Conservation (phyloP, 2,797 vertebrate species). For the Coracias cyanogaster region DNA sequence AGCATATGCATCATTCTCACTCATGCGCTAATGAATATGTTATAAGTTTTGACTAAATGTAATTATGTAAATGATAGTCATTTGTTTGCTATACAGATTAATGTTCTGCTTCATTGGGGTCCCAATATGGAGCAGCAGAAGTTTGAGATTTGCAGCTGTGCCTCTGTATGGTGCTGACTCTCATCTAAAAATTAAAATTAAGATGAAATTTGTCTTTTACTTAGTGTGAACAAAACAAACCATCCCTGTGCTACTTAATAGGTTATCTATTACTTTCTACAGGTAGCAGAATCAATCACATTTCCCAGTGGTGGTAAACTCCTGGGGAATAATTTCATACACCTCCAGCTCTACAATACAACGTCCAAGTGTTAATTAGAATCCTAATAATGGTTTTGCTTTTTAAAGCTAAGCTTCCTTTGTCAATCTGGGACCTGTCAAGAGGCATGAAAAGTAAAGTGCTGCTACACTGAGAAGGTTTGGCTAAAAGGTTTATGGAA, state of each 20-base stretch:
- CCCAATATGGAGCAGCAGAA: conserved; percentile 61
- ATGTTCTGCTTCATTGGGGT: conserved; percentile 67
- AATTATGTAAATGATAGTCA: conserved; percentile 75
- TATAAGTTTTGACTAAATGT: conserved; percentile 67
- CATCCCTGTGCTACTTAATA: background rate
- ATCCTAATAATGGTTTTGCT: conserved; percentile 4
- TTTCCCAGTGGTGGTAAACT: background rate
- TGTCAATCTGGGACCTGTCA: conserved; percentile 10
- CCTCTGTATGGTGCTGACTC: conserved; percentile 63
- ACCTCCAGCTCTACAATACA: background rate
- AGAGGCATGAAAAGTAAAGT: background rate
- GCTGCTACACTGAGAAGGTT: background rate
- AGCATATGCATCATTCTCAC: conserved; percentile 46
- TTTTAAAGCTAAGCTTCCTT: background rate
- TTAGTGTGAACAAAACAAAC: conserved; percentile 27
- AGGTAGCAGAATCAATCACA: conserved; percentile 49
- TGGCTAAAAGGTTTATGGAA: background rate
- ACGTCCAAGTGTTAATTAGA: background rate
- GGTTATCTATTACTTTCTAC: conserved; percentile 30
- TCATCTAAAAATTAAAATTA: conserved; percentile 63
- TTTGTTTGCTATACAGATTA: conserved; percentile 74
- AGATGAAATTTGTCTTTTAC: conserved; percentile 59
- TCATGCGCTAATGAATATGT: conserved; percentile 60
- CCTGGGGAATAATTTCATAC: conserved; percentile 29
- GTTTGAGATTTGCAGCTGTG: conserved; percentile 64